These are phyloP conservation scores for Nannospalax galili DNA, from an alignment of 2,113 vertebrate genomes.

Conservation along the genomic window DNA sequence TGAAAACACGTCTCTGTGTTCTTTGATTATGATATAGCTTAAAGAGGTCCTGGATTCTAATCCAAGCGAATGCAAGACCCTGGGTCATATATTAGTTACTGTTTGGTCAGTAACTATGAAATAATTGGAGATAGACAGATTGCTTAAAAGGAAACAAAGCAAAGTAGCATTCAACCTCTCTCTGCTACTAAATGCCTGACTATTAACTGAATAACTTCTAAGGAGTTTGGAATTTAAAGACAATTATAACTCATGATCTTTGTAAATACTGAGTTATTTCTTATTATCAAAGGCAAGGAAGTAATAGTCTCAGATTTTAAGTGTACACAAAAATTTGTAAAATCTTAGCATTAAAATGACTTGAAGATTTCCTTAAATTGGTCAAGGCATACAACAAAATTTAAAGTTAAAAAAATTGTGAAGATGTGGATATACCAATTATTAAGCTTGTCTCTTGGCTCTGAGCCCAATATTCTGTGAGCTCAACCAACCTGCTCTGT, in stretches of 20 bases:
- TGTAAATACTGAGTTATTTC: background rate
- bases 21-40: background rate
- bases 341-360: background rate
- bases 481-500: too few relatives aligned
- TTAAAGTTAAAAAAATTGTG: too few relatives aligned
- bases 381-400: background rate
- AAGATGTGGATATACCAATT: background rate
- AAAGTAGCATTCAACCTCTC: background rate
- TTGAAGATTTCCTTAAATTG: background rate
- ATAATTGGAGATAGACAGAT: background rate
- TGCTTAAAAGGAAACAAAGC: background rate
- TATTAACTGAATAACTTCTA: background rate
- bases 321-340: background rate
- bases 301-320: background rate
- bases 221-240: background rate
- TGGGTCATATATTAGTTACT: background rate
- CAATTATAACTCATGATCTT: background rate
- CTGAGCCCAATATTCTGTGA: background rate
- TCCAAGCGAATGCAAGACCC: background rate
- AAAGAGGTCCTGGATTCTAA: background rate
- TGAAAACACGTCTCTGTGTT: background rate
- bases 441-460: background rate
- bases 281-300: background rate
- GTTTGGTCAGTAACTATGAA: background rate
- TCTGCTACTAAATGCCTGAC: background rate